Evolutionary conservation across 2,797 vertebrate species (phyloP).

Genomic region (Capromys pilorides): DNA sequence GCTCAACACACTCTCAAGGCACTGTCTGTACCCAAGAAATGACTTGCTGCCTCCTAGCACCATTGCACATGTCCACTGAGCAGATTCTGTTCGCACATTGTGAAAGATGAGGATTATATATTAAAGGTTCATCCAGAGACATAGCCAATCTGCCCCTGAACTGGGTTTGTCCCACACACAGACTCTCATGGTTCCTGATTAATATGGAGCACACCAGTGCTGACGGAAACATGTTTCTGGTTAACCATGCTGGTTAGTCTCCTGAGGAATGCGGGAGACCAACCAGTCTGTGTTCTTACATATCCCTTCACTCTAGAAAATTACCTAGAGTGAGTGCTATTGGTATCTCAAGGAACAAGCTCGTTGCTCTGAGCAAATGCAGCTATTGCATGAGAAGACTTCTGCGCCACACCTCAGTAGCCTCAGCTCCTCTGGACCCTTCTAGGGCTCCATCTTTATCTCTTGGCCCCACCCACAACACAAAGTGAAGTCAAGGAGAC

Average conservation of each 20-base stretch:
- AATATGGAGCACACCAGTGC: neutral
- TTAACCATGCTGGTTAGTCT: neutral
- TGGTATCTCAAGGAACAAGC: neutral
- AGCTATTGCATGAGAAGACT: neutral
- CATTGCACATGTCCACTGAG: neutral
- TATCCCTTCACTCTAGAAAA: conserved; percentile 12
- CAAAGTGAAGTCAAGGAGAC: neutral
- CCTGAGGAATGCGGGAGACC: neutral
- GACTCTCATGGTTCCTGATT: neutral
- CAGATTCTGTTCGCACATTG: neutral
- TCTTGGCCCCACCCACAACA: neutral
- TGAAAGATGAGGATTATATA: neutral
- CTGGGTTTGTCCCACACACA: neutral
- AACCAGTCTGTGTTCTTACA: conserved; percentile 38
- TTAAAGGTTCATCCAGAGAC: neutral
- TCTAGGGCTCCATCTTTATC: neutral
- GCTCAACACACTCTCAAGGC: neutral
- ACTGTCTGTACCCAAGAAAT: neutral
- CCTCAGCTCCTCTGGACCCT: neutral
- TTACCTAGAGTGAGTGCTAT: neutral
- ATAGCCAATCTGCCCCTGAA: neutral
- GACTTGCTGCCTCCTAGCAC: neutral
- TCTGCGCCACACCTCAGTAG: neutral
- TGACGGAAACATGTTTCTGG: neutral
- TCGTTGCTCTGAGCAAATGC: neutral